Evolutionary conservation across 2,113 vertebrate genomes (phyloP), one percentile per base, ranked within the genome.

Genomic region (Odocoileus virginianus): DNA sequence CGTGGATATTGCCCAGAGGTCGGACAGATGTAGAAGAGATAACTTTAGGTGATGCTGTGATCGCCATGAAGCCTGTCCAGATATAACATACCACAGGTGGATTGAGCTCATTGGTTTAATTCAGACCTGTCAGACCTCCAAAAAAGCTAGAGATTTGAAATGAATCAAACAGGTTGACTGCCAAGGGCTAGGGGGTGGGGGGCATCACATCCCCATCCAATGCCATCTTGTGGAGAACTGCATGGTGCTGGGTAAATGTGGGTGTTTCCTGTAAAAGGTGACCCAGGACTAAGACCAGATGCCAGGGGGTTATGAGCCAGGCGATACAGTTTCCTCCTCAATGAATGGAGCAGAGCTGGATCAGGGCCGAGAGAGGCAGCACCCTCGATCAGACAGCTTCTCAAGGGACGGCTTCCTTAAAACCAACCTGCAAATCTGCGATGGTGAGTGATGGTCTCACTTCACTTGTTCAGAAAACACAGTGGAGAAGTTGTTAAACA

Each of bases 21-120:
- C 45, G 6, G 40, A 23, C 1, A 17, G 11, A n/a, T 4, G n/a
- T 1, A 19, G 67, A 67, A n/a, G 47, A 79, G 94, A 94, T 45
- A 4, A 95, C 86, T 83, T 91, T 54, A 96, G 95, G 84, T 5
- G 83, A 88, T 9, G 15, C 33, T 14, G 3, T 19, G 55, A 82
- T 93, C 82, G 21, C 55, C 23, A 12, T 17, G 36, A 78, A 55
- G 55, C 60, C 23, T 14, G 74, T 88, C 92, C 92, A 84, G 89
- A 61, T 36, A 10, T 9, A 64, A 88, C 55, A 84, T 85, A 85
- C 84, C 92, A 92, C 47, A 79, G 54, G 89, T 17, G 92, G 90
- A 92, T 10, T 47, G 87, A 95, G 95, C 81, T 97, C 95, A 76
- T 19, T 45, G 79, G 83, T 88, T 96, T 98, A 92, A 94, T 78